A percentile compares a stretch with the other conserved stretches of the same genome.
Evolutionary conservation across 2,888 invertebrate species (phyloP).

Genomic region (Stomorhina lunata): DNA sequence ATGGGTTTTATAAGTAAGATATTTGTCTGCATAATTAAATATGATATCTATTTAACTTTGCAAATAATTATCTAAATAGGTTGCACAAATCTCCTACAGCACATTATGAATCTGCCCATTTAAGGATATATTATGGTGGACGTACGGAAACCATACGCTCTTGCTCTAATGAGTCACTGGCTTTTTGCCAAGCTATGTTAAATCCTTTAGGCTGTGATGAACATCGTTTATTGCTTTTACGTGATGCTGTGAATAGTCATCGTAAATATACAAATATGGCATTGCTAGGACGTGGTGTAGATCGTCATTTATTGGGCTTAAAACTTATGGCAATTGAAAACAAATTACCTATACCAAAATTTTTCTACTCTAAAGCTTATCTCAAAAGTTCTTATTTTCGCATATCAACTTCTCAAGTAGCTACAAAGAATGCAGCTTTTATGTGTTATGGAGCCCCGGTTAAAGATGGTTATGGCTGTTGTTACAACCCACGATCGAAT

Average conservation of each 20-base stretch:
- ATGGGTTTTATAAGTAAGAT: slow-evolving; percentile 89
- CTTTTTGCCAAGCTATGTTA: slow-evolving; percentile 87
- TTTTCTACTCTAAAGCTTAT: slow-evolving; percentile 87
- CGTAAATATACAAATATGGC: slow-evolving; percentile 86
- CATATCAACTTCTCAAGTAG: slow-evolving; percentile 94
- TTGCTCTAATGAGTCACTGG: slow-evolving; percentile 89
- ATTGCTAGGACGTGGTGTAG: slow-evolving; percentile 88
- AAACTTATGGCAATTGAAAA: slow-evolving; percentile 90
- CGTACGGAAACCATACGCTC: slow-evolving; percentile 97
- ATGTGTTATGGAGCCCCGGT: slow-evolving; percentile 95
- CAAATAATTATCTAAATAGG: slow-evolving; percentile 80
- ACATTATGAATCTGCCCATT: slow-evolving; percentile 95
- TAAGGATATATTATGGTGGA: slow-evolving; percentile 90
- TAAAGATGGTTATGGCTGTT: slow-evolving; percentile 93
- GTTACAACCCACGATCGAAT: slow-evolving; percentile 92
- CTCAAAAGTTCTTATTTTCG: slow-evolving; percentile 88
- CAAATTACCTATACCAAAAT: slow-evolving; percentile 85
- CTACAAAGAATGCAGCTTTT: slow-evolving; percentile 88
- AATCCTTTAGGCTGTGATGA: slow-evolving; percentile 72
- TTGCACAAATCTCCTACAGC: slow-evolving; percentile 87
- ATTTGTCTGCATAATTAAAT: not conserved
- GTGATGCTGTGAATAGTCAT: slow-evolving; percentile 88
- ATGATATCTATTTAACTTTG: not conserved
- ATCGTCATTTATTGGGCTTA: slow-evolving; percentile 93
- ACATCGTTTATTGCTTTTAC: slow-evolving; percentile 84